Base-by-base conservation (phyloP, 2,888 invertebrate species). In the Aphidoletes aphidimyza region DNA sequence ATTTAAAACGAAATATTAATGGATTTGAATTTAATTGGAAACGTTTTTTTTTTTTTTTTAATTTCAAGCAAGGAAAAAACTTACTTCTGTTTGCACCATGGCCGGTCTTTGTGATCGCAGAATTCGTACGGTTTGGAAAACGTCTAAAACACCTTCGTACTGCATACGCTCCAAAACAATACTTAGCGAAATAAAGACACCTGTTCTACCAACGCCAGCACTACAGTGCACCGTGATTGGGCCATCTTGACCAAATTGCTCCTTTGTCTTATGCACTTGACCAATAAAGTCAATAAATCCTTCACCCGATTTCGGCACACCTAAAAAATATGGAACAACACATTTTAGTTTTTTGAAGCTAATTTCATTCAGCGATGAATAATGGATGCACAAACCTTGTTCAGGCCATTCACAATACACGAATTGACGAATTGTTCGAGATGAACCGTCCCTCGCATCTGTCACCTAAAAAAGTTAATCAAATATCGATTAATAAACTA, bases 261-360 rank as follows among this genome's bases (percentile, higher is more conserved):
- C 98, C 91, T 99, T 99, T 84, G 99, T 99, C 91, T 99, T 99
- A 91, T 99, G 99, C 84, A 99, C 98, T 90, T 99, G 99, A 9
- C 98, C 98, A 87, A 99, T 97, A 91, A 99, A 99, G 91, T 99
- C 99, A 87, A 99, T 98, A 91, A 99, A 99, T 59, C 98, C 98
- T 89, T 99, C 99, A 0, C 98, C 98, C 59, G 97, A 97, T 90
- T 98, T 98, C 11, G 99, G 99, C 47, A 98, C 98, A 36, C 98
- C 81, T 81, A 11, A 47, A 11, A 47, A 47, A 47, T 47, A 47
- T 47, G 8, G n/a, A n/a, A n/a, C n/a, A n/a, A n/a, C n/a, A n/a
- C n/a, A n/a, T n/a, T n/a, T n/a, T n/a, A n/a, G n/a, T n/a, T n/a
- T n/a, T n/a, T n/a, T n/a, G n/a, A n/a, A n/a, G n/a, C n/a, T n/a